Percentiles rank a stretch among this genome's conserved stretches.
These are phyloP conservation scores for Odontomachus brunneus DNA, from an alignment of 1,140 invertebrate genomes.

Conservation along the genomic window DNA sequence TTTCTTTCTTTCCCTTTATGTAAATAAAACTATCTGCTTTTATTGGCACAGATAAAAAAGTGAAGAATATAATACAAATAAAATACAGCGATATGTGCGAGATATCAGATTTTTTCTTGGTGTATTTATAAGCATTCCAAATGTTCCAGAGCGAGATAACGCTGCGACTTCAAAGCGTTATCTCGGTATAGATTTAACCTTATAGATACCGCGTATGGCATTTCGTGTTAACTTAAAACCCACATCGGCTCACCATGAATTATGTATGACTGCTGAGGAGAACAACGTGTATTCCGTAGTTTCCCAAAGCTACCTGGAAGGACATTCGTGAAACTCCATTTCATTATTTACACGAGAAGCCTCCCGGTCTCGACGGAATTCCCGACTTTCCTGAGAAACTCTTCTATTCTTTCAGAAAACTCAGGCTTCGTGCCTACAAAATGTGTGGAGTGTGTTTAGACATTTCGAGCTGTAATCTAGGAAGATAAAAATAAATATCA, in stretches of 20 bases:
- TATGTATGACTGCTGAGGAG: not conserved
- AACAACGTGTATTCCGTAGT: not conserved
- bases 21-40: not conserved
- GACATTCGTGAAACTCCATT: not conserved
- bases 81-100: not conserved
- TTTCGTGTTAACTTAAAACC: not conserved
- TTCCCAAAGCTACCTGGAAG: not conserved
- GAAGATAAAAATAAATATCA: no score
- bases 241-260: constrained; percentile 2
- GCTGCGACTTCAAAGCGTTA: not conserved
- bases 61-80: not conserved
- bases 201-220: not conserved
- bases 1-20: not conserved
- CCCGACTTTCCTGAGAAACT: not conserved
- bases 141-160: not conserved
- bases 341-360: not conserved
- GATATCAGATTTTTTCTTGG: not conserved
- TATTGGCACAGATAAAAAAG: not conserved
- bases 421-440: no score
- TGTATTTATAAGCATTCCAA: no score
- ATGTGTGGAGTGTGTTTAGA: no score
- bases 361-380: not conserved
- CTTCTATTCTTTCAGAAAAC: not conserved
- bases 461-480: no score
- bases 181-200: not conserved